Evolutionary conservation across 2,888 invertebrate species (phyloP), one percentile per base, ranked within the genome.

Genomic region (Melikaiella ostensackeni): DNA sequence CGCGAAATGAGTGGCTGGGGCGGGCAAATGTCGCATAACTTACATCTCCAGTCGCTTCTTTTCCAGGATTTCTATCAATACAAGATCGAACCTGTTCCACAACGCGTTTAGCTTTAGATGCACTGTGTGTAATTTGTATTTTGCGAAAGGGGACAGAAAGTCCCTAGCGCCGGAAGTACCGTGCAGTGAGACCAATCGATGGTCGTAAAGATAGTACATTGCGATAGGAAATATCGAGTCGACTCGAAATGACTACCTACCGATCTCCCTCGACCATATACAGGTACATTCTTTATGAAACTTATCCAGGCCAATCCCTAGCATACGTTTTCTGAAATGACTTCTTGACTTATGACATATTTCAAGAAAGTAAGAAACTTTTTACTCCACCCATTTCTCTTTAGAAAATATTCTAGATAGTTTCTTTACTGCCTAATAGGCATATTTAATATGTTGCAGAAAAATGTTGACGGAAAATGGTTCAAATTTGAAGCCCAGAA

Each of bases 1-100:
- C 86, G 87, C 87, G 86, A 89, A 90, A 89, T 89, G 90, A 90
- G 90, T 90, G 86, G 90, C 90, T 89, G 88, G 90, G 90, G 89
- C 89, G 91, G 90, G 89, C 88, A 87, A 89, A 88, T 88, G 89
- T 90, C 90, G 90, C 89, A 91, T 91, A 91, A 91, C 90, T 91
- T 91, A 80, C 77, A 55, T 80, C 80, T 77, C 75, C 64, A 66
- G 63, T 74, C 76, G 75, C 89, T 88, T 87, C 87, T 86, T 87
- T 89, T 88, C 89, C 89, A 88, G 86, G 88, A 90, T 89, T 87
- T 89, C 91, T 90, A 90, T 91, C 83, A 84, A 84, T 84, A 85
- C 83, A 81, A 64, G 81, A 85, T 85, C 83, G 84, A 84, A 83
- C 80, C 78, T 76, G 77, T 63, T 64, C 64, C 73, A 38, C 50